A percentile compares a stretch with the other conserved stretches of the same genome.
phyloP scores from a whole-genome alignment of 1,140 invertebrate species.

The Drosophila orosa region DNA sequence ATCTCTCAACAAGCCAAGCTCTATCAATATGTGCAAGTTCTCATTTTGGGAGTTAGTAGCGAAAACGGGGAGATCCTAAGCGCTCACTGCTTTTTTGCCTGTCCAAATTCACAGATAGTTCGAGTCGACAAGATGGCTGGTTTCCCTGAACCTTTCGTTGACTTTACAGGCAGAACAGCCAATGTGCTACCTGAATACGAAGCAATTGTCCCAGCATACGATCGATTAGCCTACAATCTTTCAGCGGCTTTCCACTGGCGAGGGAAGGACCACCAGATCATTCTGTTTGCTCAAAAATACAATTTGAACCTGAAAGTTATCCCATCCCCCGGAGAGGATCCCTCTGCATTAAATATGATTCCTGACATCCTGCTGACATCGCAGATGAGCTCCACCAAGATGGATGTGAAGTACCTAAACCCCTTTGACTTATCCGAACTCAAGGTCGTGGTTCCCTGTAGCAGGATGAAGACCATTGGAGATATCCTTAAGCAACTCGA shows the following conservation, averaged over 20 bases:
- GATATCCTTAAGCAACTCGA: slow-evolving; percentile 13
- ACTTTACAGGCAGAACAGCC: slow-evolving; percentile 17
- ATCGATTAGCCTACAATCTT: accelerated
- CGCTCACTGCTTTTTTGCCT: not conserved
- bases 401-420: not conserved
- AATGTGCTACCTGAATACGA: not conserved
- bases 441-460: slow-evolving; percentile 43
- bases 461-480: not conserved
- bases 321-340: no score
- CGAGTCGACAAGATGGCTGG: not conserved
- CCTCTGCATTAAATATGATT: not conserved
- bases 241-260: not conserved
- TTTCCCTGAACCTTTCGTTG: not conserved
- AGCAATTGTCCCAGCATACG: no score
- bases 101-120: slow-evolving; percentile 16
- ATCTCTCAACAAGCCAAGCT: not conserved
- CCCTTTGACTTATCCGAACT: not conserved
- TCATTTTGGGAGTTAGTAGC: slow-evolving; percentile 9
- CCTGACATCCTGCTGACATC: not conserved
- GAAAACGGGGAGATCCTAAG: not conserved
- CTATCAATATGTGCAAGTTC: slow-evolving; percentile 15
- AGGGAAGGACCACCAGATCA: not conserved
- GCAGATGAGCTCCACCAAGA: not conserved
- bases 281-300: slow-evolving; percentile 4
- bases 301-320: not conserved